Base-by-base conservation (phyloP, 2,113 vertebrate species). In the Halichoeres trimaculatus region DNA sequence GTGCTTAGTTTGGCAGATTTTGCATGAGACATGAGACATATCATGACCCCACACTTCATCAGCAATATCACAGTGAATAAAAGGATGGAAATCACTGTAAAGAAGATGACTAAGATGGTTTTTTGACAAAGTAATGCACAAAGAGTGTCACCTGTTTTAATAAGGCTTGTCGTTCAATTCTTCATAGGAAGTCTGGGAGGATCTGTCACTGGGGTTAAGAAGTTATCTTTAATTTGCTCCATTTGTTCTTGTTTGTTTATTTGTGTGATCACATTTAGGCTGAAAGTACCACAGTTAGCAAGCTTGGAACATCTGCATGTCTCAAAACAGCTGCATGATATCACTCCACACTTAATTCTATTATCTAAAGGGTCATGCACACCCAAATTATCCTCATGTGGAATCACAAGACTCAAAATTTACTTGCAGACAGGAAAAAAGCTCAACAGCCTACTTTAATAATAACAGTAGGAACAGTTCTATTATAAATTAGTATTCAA, bases 91-190 rank as follows among this genome's bases (percentile, higher is more conserved):
- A 45, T 58, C 6, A 14, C 43, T 3, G 17, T 17, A 2, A 19
- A 57, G 57, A 10, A 17, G 40, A 26, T 19, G 43, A 53, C 65
- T 30, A 20, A 48, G 65, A 23, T 22, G 45, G 57, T 35, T 70
- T 26, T 64, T 56, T 58, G 55, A 72, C 11, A 30, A 61, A 47
- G 17, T 23, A 61, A 48, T 60, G 40, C 36, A 74, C 41, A 71
- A 58, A 47, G 30, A 43, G 51, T 36, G 20, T 24, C 34, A 70
- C 35, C 50, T 75, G 48, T 6, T 77, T 74, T 72, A 74, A 80
- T 81, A 69, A 76, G 55, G 41, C 71, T 26, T 38, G 16, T 5
- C 16, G 74, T 78, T 76, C 70, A 67, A 68, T 50, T 56, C 55
- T 80, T 35, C 45, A 48, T 78, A 23, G 48, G 22, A 57, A 51